These are phyloP conservation scores for Timema podura DNA, from an alignment of 2,888 invertebrate species.

Conservation along the genomic window DNA sequence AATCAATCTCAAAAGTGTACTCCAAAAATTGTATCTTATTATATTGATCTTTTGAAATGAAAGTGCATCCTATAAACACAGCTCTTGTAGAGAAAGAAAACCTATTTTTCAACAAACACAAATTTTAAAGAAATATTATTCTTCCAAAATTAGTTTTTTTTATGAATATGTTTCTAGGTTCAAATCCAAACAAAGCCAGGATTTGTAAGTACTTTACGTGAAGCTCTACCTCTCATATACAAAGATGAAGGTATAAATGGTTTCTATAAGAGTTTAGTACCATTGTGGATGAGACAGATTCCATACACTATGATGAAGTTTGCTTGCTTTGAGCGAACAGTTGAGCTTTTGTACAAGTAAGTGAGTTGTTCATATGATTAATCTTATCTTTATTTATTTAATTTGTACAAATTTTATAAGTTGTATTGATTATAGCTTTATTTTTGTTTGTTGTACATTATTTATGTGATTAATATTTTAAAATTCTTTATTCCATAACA, in stretches of 20 bases:
- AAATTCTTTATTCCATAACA: too few species aligned
- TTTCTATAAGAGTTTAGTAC: slow-evolving; percentile 94
- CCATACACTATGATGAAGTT: slow-evolving; percentile 99
- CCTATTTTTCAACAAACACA: not conserved
- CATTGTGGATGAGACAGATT: slow-evolving; percentile 96
- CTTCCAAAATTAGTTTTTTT: not conserved
- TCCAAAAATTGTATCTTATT: too few species aligned
- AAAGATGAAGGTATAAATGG: slow-evolving; percentile 82
- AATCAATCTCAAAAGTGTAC: too few species aligned
- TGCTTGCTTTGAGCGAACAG: slow-evolving; percentile 95
- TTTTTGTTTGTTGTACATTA: slow-evolving; percentile 13
- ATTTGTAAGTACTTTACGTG: slow-evolving; percentile 81
- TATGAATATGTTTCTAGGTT: slow-evolving; percentile 50
- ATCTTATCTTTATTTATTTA: not conserved
- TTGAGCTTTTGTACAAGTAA: slow-evolving; percentile 83
- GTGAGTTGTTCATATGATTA: slow-evolving; percentile 27
- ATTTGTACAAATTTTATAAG: not conserved
- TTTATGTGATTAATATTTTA: not conserved
- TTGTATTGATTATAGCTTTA: not conserved
- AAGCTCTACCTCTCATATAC: slow-evolving; percentile 88
- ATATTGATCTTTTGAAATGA: too few species aligned
- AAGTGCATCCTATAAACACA: too few species aligned
- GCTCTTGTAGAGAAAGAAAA: too few species aligned
- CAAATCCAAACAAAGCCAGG: slow-evolving; percentile 95
- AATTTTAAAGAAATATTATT: slow-evolving; percentile 2